Evolutionary conservation across 2,113 vertebrate species (phyloP), one percentile per base, ranked within the genome.

Genomic region (Ceyx cyanopectus): DNA sequence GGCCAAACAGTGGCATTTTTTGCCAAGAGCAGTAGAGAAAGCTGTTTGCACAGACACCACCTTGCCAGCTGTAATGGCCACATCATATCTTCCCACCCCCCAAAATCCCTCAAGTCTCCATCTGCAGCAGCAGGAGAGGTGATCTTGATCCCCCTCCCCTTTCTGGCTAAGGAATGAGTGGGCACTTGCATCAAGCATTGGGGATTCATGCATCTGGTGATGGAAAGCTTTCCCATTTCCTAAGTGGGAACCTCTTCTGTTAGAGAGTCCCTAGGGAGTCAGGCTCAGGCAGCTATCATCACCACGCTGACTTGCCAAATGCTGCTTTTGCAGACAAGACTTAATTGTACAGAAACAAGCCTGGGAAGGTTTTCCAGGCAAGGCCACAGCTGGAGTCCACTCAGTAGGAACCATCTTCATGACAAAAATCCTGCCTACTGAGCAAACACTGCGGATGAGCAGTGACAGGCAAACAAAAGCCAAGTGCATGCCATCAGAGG

Each of bases 361-460:
- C 75, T 77, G 74, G 67, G 67, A 96, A 95, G 34, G 54, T 93
- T 90, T 88, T 84, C 53, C 2, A 92, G 91, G 13, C 78, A 68
- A 81, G 57, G 24, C 75, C 79, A 24, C 81, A 95, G 85, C 90
- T 95, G 91, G 84, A 93, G 87, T 57, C 67, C 51, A 60, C 51
- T 87, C 67, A 69, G 54, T 24, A 66, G 74, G 56, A 82, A 14
- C 75, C 23, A 46, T 79, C 81, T 90, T 89, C 84, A 32, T 18
- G 75, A 86, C 70, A 95, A 67, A 81, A 79, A 63, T 9, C 32
- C 73, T 67, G 87, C 57, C 6, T 2, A 82, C 85, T 23, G 30
- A 91, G 81, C 81, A 91, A 83, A 91, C 53, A 34, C 27, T 14
- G 60, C 27, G 72, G 29, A 30, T 81, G 9, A 2, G 65, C 46